phyloP scores from a whole-genome alignment of 2,113 vertebrate genomes.

The Andinoacara biseriatus region DNA sequence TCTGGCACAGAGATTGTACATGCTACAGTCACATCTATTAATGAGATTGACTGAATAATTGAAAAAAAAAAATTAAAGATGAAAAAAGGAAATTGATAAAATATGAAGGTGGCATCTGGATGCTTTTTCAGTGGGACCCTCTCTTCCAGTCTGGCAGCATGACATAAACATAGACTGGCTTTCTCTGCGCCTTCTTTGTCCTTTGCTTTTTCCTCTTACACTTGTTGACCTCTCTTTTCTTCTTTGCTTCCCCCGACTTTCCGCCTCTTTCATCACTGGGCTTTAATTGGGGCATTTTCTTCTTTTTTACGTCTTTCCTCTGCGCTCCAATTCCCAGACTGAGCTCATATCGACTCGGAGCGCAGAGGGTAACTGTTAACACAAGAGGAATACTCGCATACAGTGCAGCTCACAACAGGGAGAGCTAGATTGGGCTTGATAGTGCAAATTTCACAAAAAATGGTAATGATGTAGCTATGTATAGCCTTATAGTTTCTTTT shows the following conservation, averaged over 20 bases:
- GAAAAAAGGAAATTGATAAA: slow-evolving; percentile 41
- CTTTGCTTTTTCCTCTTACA: background rate
- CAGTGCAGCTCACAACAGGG: background rate
- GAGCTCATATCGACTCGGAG: background rate
- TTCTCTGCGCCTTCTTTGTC: slow-evolving; percentile 1
- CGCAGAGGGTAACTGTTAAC: background rate
- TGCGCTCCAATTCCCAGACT: slow-evolving; percentile 19
- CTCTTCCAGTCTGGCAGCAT: slow-evolving; percentile 11
- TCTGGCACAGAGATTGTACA: slow-evolving; percentile 59
- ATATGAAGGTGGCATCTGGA: slow-evolving; percentile 63
- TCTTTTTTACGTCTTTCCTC: background rate
- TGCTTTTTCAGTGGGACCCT: slow-evolving; percentile 24
- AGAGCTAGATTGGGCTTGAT: background rate
- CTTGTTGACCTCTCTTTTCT: slow-evolving; percentile 1
- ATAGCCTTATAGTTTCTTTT: background rate
- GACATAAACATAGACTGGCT: background rate
- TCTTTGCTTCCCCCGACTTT: slow-evolving; percentile 21
- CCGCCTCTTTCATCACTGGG: slow-evolving; percentile 51
- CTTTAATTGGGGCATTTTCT: slow-evolving; percentile 45
- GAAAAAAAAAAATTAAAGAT: slow-evolving; percentile 44
- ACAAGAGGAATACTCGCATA: background rate
- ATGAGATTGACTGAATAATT: slow-evolving; percentile 69
- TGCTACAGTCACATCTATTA: slow-evolving; percentile 52
- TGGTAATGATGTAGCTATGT: background rate
- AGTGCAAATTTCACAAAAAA: background rate